These are phyloP conservation scores for Xestia ashworthii DNA, from an alignment of 2,888 invertebrate genomes.

Conservation along the genomic window DNA sequence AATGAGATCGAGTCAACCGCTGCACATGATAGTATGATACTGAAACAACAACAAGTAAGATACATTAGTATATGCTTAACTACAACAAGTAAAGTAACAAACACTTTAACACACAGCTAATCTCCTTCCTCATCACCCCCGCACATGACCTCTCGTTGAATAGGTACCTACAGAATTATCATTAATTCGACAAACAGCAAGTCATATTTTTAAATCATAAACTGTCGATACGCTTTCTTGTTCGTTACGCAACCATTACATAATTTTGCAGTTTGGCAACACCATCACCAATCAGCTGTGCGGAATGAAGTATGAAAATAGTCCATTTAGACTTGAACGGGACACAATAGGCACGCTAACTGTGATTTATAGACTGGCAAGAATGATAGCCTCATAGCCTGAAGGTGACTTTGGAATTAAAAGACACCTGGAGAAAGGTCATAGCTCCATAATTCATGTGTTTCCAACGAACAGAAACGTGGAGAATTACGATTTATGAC, in stretches of 20 bases:
- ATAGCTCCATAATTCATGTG: slow-evolving; percentile 40
- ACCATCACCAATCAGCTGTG: slow-evolving; percentile 25
- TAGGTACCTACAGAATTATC: slow-evolving; percentile 30
- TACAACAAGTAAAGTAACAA: background rate
- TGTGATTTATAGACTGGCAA: slow-evolving; percentile 49
- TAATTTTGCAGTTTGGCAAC: slow-evolving; percentile 37
- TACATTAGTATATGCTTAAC: slow-evolving; percentile 12
- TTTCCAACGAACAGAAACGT: slow-evolving; percentile 17
- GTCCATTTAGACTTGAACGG: slow-evolving; percentile 23
- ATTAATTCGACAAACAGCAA: slow-evolving; percentile 28
- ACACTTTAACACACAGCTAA: slow-evolving; percentile 8
- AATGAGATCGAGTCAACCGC: slow-evolving; percentile 32
- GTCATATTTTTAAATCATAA: slow-evolving; percentile 47
- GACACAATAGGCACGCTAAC: slow-evolving; percentile 42
- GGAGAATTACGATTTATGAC: slow-evolving; percentile 2
- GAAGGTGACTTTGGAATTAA: slow-evolving; percentile 55
- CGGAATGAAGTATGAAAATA: slow-evolving; percentile 37
- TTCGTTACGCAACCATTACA: slow-evolving; percentile 44
- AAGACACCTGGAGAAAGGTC: slow-evolving; percentile 51
- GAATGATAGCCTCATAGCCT: slow-evolving; percentile 32
- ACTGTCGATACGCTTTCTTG: slow-evolving; percentile 44
- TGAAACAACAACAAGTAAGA: slow-evolving; percentile 24
- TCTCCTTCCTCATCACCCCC: slow-evolving; percentile 24
- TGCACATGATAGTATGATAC: slow-evolving; percentile 27
- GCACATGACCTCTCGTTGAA: slow-evolving; percentile 31